Evolutionary conservation across 2,888 invertebrate species (phyloP), one percentile per base, ranked within the genome.

Genomic region (Scaptodrosophila latifasciaeformis): DNA sequence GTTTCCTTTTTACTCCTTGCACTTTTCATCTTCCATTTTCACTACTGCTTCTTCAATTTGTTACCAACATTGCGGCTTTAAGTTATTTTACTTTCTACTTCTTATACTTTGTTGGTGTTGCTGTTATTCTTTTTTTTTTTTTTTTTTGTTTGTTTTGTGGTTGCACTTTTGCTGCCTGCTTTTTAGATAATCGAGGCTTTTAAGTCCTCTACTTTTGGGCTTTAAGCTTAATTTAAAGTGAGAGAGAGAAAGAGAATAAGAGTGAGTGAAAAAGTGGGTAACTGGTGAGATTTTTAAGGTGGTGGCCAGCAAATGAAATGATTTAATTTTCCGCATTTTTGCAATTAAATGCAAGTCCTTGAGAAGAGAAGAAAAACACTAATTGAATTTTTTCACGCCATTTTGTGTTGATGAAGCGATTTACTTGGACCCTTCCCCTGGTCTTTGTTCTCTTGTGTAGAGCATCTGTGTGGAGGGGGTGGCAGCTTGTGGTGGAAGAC

Each of bases 331-430:
- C 67, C 65, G 69, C 72, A 75, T 66, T 67, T 56, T 64, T 34
- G 79, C 72, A 79, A 72, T 72, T 79, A 70, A 79, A 61, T 49
- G 72, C 65, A 56, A 62, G 71, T 65, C 71, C 71, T 69, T 71
- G 69, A 69, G 69, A 56, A 31, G 12, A 40, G 49, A 60, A 67
- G 57, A 44, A 44, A 62, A 71, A 64, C 65, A 77, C 80, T 76
- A 76, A 76, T 76, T 76, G 77, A 75, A 70, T 76, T 79, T 77
- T 78, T 70, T 79, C 66, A 66, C 74, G 66, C 77, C 71, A 61
- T 65, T 65, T 64, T 63, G 46, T 44, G 63, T 62, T 62, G 72
- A 69, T 69, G 71, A 72, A 64, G 47, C 57, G 68, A 58, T 68
- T 65, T 62, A 51, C 39, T 15, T 31, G 21, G 46, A 24, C 24